Percentiles rank a stretch among this genome's conserved stretches.
Conservation (phyloP, 2,888 invertebrate species). For the Metallyticus violacea region DNA sequence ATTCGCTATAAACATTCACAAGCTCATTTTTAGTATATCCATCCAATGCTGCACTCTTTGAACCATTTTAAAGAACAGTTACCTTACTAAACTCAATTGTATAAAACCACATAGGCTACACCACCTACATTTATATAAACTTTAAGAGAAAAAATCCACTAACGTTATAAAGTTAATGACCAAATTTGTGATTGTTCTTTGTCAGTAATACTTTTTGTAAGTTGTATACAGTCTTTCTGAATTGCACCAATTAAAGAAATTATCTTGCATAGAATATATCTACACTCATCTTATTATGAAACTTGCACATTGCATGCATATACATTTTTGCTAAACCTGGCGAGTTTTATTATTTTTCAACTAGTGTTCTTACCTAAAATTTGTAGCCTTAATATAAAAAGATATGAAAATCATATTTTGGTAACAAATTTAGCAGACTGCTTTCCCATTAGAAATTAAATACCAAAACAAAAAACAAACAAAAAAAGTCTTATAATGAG, state of each 20-base stretch:
- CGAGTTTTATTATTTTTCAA: too few relatives aligned
- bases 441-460: neutral
- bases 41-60: neutral
- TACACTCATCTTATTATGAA: neutral
- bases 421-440: neutral
- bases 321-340: too few relatives aligned
- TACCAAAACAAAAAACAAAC: neutral
- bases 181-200: neutral
- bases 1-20: neutral
- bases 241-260: conserved; percentile 2
- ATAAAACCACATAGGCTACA: neutral
- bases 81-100: neutral
- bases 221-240: conserved; percentile 11
- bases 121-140: neutral
- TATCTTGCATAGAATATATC: neutral
- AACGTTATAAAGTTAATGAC: neutral
- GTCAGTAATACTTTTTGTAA: neutral
- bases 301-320: neutral
- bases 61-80: neutral
- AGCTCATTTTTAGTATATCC: neutral
- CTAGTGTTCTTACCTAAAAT: too few relatives aligned
- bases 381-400: too few relatives aligned
- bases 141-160: neutral
- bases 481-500: neutral
- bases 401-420: too few relatives aligned